A percentile compares a stretch with the other conserved stretches of the same genome.
Evolutionary conservation across 2,888 invertebrate species (phyloP).

Genomic region (Leptura quadrifasciata): DNA sequence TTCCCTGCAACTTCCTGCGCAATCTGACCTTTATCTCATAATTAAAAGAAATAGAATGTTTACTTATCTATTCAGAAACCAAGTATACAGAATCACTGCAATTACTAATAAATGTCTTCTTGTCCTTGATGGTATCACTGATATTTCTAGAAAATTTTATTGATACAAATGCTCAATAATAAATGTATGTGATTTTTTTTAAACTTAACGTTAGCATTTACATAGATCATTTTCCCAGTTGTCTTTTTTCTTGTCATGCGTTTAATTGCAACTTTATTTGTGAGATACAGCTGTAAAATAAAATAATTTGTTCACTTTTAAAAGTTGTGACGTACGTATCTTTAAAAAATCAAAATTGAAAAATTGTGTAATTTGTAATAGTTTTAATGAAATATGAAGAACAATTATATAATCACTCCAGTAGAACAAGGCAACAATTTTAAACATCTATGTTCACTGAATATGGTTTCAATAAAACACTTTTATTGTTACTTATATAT

Average conservation of each 20-base stretch:
- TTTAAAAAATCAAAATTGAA: constrained; percentile 4
- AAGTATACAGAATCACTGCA: too few species aligned
- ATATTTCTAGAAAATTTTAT: too few species aligned
- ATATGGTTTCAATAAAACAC: not conserved
- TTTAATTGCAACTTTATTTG: not conserved
- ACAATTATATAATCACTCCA: not conserved
- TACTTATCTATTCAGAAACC: too few species aligned
- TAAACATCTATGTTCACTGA: not conserved
- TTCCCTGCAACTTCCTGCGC: not conserved
- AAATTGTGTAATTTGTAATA: not conserved
- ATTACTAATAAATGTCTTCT: too few species aligned
- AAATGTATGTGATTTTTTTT: not conserved
- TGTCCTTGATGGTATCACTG: too few species aligned
- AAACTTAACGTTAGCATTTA: too few species aligned
- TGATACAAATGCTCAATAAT: not conserved
- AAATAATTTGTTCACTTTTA: not conserved
- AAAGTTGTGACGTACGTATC: not conserved
- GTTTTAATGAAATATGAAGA: not conserved
- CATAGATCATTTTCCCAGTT: not conserved
- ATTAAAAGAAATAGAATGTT: too few species aligned
- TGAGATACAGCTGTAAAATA: not conserved
- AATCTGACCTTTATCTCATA: too few species aligned
- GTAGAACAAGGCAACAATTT: not conserved
- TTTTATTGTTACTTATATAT: not conserved
- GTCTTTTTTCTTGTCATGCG: not conserved